phyloP scores from a whole-genome alignment of 2,888 invertebrate species.

The Dicroscelio sp. region DNA sequence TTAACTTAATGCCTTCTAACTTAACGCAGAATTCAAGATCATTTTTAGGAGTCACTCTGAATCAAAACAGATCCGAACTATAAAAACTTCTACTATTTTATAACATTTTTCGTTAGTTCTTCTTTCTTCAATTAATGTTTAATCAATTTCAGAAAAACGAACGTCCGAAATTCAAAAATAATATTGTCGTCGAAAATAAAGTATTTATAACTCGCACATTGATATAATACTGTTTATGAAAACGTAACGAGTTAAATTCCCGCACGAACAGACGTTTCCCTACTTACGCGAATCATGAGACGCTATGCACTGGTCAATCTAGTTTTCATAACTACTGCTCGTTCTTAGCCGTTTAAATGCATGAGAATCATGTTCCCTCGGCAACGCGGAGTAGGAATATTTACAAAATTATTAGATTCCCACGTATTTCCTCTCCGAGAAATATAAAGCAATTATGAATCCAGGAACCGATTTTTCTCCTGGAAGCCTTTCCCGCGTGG shows the following conservation, averaged over 20 bases:
- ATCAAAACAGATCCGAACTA: too few species aligned
- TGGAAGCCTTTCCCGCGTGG: conserved; percentile 3
- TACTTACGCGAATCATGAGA: conserved; percentile 60
- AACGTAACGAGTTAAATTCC: conserved; percentile 54
- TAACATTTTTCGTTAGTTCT: too few species aligned
- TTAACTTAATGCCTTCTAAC: too few species aligned
- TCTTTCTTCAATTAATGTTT: too few species aligned
- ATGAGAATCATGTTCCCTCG: conserved; percentile 69
- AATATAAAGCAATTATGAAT: conserved; percentile 49
- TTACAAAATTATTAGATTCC: conserved; percentile 64
- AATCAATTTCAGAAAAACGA: too few species aligned
- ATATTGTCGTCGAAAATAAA: conserved; percentile 31
- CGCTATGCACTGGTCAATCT: conserved; percentile 70
- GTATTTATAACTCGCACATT: conserved; percentile 5
- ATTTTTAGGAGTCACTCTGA: too few species aligned
- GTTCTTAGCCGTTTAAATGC: conserved; percentile 69
- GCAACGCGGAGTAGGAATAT: conserved; percentile 52
- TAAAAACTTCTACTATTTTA: too few species aligned
- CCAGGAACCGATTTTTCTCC: too few species aligned
- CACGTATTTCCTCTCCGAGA: conserved; percentile 52
- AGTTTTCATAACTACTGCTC: conserved; percentile 75
- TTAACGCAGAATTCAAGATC: too few species aligned
- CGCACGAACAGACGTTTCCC: conserved; percentile 67
- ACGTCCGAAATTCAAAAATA: conserved; percentile 18
- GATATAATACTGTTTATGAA: conserved; percentile 49